A percentile compares a stretch with the other conserved stretches of the same genome.
These are phyloP conservation scores for Tetheella fluctuosa DNA, from an alignment of 2,888 invertebrate species.

Conservation along the genomic window DNA sequence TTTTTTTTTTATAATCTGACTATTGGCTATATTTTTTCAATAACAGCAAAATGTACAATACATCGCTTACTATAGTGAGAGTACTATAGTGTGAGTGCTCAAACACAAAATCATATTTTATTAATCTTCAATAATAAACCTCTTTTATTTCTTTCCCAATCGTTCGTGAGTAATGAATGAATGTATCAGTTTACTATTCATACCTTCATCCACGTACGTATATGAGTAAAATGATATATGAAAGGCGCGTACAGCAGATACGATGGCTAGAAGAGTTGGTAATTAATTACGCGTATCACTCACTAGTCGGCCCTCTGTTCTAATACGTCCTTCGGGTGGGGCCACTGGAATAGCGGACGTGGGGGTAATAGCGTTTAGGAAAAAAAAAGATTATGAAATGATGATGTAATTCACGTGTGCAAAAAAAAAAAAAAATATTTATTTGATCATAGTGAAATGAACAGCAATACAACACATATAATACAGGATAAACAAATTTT, in stretches of 20 bases:
- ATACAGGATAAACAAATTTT: too few relatives aligned
- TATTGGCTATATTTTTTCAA: too few relatives aligned
- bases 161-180: not conserved
- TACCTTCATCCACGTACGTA: not conserved
- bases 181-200: not conserved
- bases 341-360: constrained; percentile 12
- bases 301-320: constrained; percentile 17
- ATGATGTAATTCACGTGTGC: too few relatives aligned
- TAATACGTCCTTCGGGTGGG: constrained; percentile 14
- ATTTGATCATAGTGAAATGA: too few relatives aligned
- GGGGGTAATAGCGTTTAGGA: not conserved
- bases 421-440: too few relatives aligned
- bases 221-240: constrained; percentile 27
- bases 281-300: constrained; percentile 43
- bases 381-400: not conserved
- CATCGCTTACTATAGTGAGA: too few relatives aligned
- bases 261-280: constrained; percentile 31
- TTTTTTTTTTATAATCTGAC: too few relatives aligned
- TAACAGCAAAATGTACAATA: too few relatives aligned
- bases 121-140: not conserved
- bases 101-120: too few relatives aligned
- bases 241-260: constrained; percentile 25
- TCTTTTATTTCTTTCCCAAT: not conserved
- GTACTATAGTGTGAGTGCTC: too few relatives aligned
- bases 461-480: too few relatives aligned